These are phyloP conservation scores for Aleiodes sp. DNA, from an alignment of 1,140 invertebrate genomes.

Conservation along the genomic window DNA sequence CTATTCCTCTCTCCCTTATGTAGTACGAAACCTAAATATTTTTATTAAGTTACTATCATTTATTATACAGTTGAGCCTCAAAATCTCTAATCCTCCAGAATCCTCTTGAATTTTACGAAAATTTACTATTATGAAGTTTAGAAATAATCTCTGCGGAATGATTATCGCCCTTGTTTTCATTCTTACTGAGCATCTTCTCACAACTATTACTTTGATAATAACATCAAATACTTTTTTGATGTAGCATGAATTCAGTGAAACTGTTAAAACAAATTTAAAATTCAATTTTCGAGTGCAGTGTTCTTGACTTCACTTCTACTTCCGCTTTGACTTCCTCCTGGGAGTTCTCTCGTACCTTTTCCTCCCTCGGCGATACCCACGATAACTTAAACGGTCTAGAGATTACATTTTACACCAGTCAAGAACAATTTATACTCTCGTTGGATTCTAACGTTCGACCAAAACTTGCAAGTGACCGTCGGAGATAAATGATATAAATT, in stretches of 20 bases:
- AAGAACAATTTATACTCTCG: neutral
- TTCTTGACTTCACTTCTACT: neutral
- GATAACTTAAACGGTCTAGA: constrained; percentile 2
- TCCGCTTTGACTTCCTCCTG: neutral
- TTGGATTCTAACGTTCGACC: neutral
- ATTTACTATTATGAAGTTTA: no score
- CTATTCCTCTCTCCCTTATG: no score
- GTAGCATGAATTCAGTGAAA: neutral
- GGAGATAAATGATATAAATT: constrained; percentile 28
- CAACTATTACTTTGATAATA: neutral
- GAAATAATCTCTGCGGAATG: no score
- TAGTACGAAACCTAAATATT: no score
- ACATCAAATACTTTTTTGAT: neutral
- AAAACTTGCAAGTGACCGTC: constrained; percentile 4
- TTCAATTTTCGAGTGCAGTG: neutral
- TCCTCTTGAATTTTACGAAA: no score
- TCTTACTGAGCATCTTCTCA: no score
- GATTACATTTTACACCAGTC: constrained; percentile 13
- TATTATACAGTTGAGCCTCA: no score
- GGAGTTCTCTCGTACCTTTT: no score
- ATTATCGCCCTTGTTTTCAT: no score
- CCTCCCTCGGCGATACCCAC: neutral
- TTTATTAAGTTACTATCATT: no score
- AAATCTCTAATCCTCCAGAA: no score
- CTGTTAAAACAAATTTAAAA: neutral